Evolutionary conservation across 1,140 invertebrate genomes (phyloP).

Genomic region (Bombus confusus): DNA sequence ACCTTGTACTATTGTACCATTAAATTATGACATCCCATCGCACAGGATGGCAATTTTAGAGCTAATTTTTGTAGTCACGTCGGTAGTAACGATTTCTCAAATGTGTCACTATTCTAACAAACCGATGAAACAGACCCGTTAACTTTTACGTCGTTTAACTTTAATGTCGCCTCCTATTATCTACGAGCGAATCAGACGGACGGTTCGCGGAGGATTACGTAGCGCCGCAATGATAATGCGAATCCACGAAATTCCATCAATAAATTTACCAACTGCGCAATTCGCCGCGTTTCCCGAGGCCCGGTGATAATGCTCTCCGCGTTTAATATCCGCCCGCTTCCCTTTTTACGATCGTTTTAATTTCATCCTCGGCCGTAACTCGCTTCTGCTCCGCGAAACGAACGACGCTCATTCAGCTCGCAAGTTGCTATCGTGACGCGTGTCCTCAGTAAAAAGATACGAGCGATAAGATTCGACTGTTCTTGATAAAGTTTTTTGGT

Average conservation of each 20-base stretch:
- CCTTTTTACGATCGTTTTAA: neutral
- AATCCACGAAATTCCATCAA: conserved; percentile 28
- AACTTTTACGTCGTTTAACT: neutral
- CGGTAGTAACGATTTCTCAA: too few relatives aligned
- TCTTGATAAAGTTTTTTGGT: neutral
- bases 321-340: neutral
- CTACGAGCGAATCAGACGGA: neutral
- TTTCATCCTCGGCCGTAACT: neutral
- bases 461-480: neutral
- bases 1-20: too few relatives aligned
- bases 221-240: conserved; percentile 4
- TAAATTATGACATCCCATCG: too few relatives aligned
- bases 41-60: too few relatives aligned
- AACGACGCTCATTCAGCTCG: neutral
- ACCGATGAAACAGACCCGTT: neutral
- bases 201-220: neutral
- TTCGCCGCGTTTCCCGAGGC: neutral
- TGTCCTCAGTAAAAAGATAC: neutral
- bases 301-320: neutral
- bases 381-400: neutral
- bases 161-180: neutral
- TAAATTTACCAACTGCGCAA: conserved; percentile 12
- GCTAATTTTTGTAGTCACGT: too few relatives aligned
- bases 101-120: too few relatives aligned
- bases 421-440: neutral